These are phyloP conservation scores for Planiliza haematocheilus DNA, from an alignment of 2,113 vertebrate genomes.

Conservation along the genomic window DNA sequence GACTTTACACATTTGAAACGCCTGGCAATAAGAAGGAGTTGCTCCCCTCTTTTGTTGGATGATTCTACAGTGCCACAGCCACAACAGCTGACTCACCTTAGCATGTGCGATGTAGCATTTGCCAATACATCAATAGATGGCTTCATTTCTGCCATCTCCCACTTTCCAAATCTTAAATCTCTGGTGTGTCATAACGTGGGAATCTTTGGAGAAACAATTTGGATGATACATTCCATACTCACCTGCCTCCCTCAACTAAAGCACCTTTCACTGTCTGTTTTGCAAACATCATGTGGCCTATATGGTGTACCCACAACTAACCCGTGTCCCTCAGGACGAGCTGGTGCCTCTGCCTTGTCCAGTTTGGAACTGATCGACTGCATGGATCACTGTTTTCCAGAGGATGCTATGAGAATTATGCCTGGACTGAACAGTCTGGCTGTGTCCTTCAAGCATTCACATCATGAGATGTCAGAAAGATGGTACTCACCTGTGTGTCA, in stretches of 20 bases:
- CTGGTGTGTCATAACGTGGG: constrained; percentile 48
- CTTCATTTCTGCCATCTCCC: constrained; percentile 19
- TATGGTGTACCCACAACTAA: not conserved
- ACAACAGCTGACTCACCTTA: constrained; percentile 62
- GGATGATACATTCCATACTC: constrained; percentile 31
- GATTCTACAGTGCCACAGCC: not conserved
- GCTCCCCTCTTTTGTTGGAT: not conserved
- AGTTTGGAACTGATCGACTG: constrained; percentile 68
- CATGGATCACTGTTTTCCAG: constrained; percentile 5
- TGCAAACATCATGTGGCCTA: not conserved
- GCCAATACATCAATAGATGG: accelerated
- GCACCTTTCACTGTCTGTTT: constrained; percentile 57
- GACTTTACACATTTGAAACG: constrained; percentile 48
- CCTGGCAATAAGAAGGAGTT: constrained; percentile 44
- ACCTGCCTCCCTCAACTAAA: constrained; percentile 46
- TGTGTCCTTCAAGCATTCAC: constrained; percentile 26
- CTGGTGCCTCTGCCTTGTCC: constrained; percentile 9
- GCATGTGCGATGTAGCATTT: constrained; percentile 46
- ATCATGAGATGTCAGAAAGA: not conserved
- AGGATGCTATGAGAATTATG: constrained; percentile 35
- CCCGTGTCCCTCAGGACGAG: not conserved
- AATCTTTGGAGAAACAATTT: accelerated
- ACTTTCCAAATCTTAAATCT: constrained; percentile 54
- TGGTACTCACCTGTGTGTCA: not conserved
- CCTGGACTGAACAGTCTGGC: constrained; percentile 54